Percentiles rank a stretch among this genome's conserved stretches.
phyloP scores from a whole-genome alignment of 2,888 invertebrate species.

The Nebria brevicollis region DNA sequence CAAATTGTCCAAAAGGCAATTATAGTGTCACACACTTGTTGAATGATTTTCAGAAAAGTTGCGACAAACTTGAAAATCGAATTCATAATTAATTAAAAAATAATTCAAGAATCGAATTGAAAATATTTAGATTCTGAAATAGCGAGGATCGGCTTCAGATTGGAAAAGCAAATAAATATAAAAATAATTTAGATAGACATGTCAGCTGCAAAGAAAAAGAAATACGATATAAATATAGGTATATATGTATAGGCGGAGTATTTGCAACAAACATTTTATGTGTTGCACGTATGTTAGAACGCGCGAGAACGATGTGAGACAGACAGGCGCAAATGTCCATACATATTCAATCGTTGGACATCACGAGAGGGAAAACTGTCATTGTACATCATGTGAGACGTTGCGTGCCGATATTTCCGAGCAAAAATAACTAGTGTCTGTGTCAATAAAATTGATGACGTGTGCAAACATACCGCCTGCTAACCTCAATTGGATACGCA shows the following conservation, averaged over 20 bases:
- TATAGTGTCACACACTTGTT: no score
- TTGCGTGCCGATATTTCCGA: conserved; percentile 29
- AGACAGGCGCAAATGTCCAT: conserved; percentile 5
- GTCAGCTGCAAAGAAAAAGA: neutral
- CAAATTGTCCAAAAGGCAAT: no score
- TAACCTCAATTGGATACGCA: conserved; percentile 19
- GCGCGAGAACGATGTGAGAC: neutral
- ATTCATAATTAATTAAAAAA: no score
- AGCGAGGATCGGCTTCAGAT: no score
- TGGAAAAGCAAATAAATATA: neutral
- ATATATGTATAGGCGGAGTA: no score
- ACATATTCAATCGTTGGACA: conserved; percentile 28
- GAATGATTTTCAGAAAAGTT: no score
- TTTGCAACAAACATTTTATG: no score
- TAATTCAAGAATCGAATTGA: no score
- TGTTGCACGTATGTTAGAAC: no score
- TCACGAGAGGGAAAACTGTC: conserved; percentile 38
- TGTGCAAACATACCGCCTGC: conserved; percentile 39
- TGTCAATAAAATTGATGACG: conserved; percentile 42
- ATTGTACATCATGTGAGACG: conserved; percentile 35
- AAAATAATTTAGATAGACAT: neutral
- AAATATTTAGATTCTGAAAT: no score
- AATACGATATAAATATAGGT: no score
- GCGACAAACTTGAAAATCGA: no score
- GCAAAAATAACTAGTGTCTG: conserved; percentile 42